A percentile compares a stretch with the other conserved stretches of the same genome.
These are phyloP conservation scores for Abscondita cerata DNA, from an alignment of 2,888 invertebrate genomes.

Conservation along the genomic window DNA sequence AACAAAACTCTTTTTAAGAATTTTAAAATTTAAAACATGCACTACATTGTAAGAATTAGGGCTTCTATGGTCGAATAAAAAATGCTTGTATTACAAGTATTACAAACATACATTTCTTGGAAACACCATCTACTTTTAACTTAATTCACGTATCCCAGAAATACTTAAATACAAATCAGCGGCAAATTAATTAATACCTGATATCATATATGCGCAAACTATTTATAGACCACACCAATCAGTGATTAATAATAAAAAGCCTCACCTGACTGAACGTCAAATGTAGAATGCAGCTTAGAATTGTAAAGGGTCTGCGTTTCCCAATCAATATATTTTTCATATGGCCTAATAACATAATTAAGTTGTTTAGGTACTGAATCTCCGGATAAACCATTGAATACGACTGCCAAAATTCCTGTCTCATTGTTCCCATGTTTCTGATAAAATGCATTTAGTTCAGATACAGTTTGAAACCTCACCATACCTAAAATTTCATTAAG, in stretches of 20 bases:
- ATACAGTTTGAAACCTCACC: slow-evolving; percentile 44
- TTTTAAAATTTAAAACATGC: too few species aligned
- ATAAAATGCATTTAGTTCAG: slow-evolving; percentile 45
- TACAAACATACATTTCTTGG: too few species aligned
- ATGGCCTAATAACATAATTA: slow-evolving; percentile 49
- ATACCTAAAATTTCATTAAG: slow-evolving; percentile 41
- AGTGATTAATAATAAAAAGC: not conserved
- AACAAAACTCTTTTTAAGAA: too few species aligned
- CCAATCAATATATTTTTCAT: slow-evolving; percentile 44
- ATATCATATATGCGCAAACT: slow-evolving; percentile 24
- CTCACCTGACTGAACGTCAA: slow-evolving; percentile 35
- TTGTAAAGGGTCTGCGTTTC: slow-evolving; percentile 43
- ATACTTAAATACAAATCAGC: not conserved
- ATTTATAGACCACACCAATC: slow-evolving; percentile 17
- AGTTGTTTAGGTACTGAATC: slow-evolving; percentile 41
- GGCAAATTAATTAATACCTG: not conserved
- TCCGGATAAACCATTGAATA: slow-evolving; percentile 43
- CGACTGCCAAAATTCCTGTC: slow-evolving; percentile 44
- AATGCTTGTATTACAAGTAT: too few species aligned
- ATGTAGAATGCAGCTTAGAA: too few species aligned
- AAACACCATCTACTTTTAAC: too few species aligned
- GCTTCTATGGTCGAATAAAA: too few species aligned
- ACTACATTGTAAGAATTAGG: too few species aligned
- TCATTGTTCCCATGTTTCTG: slow-evolving; percentile 34
- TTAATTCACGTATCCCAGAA: too few species aligned